These are phyloP conservation scores for Cryptocephalus primarius DNA, from an alignment of 2,888 invertebrate species.

Conservation along the genomic window DNA sequence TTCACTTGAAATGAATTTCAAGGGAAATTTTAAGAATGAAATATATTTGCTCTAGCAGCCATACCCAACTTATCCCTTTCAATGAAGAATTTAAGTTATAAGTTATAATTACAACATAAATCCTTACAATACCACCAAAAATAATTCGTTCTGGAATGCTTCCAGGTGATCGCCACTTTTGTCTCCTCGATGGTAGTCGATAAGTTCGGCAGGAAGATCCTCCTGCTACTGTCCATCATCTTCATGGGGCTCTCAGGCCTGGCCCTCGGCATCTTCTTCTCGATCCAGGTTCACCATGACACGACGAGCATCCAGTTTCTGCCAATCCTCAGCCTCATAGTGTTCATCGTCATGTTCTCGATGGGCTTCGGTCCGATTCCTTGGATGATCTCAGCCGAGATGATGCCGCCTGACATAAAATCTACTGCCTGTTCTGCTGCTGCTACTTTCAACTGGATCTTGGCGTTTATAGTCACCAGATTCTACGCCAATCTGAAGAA, in stretches of 20 bases:
- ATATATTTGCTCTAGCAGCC: too few species aligned
- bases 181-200: conserved; percentile 69
- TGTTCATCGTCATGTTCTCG: conserved; percentile 71
- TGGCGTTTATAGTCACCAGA: conserved; percentile 69
- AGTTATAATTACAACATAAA: too few species aligned
- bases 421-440: conserved; percentile 65
- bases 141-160: too few species aligned
- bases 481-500: conserved; percentile 49
- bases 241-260: conserved; percentile 60
- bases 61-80: too few species aligned
- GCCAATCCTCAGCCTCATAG: conserved; percentile 58
- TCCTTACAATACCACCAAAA: too few species aligned
- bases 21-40: too few species aligned
- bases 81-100: too few species aligned
- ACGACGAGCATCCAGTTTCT: conserved; percentile 56
- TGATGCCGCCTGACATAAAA: conserved; percentile 70
- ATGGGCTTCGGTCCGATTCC: conserved; percentile 81
- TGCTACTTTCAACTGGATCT: conserved; percentile 69
- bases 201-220: conserved; percentile 62
- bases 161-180: conserved; percentile 55
- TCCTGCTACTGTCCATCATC: conserved; percentile 59
- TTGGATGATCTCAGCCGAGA: conserved; percentile 74
- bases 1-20: too few species aligned
- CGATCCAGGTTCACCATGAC: conserved; percentile 32
- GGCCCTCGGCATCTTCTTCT: conserved; percentile 60